Conservation (phyloP, 2,888 invertebrate genomes). For the Macrosiphum euphorbiae region DNA sequence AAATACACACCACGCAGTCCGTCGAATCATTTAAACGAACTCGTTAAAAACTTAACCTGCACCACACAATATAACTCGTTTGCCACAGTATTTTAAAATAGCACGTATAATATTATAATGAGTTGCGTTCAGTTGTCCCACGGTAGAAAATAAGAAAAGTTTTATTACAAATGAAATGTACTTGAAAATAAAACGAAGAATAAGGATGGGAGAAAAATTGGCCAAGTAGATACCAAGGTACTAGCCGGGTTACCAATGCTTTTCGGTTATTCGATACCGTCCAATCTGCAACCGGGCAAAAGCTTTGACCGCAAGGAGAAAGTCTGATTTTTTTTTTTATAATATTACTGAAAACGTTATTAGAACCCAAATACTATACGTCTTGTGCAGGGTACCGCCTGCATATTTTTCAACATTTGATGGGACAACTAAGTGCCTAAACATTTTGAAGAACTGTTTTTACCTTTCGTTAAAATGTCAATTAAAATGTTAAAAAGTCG, state of each 20-base stretch:
- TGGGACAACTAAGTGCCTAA: not conserved
- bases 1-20: not conserved
- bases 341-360: not conserved
- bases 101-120: not conserved
- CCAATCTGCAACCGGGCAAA: not conserved
- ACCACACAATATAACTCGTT: not conserved
- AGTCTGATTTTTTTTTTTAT: not conserved
- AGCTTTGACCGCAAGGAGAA: not conserved
- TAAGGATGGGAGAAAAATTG: not conserved
- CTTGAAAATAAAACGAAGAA: not conserved
- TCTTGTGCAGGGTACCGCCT: not conserved
- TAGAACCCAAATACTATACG: not conserved
- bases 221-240: no score
- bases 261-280: not conserved
- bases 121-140: not conserved
- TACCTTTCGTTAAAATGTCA: not conserved
- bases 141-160: not conserved
- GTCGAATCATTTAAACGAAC: constrained; percentile 18
- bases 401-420: not conserved
- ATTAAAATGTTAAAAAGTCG: not conserved
- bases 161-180: not conserved
- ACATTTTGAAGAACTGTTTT: not conserved
- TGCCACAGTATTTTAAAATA: not conserved
- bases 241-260: not conserved
- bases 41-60: constrained; percentile 23